A percentile compares a stretch with the other conserved stretches of the same genome.
Conservation (phyloP, 2,888 invertebrate species). For the Epiblema foenella region DNA sequence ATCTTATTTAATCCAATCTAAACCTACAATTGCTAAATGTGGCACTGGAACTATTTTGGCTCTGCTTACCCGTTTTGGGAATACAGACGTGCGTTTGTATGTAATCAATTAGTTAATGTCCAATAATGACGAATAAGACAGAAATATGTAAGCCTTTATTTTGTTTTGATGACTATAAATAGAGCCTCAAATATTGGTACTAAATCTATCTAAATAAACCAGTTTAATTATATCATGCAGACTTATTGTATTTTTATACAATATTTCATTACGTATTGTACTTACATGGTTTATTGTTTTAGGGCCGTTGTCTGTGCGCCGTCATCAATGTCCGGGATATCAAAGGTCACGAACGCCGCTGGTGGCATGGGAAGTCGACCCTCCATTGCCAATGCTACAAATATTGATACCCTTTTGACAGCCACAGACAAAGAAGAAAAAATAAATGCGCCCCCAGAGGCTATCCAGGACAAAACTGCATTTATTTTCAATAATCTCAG, state of each 20-base stretch:
- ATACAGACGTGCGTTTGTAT: too few species aligned
- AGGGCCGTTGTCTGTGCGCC: slow-evolving; percentile 71
- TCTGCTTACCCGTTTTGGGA: too few species aligned
- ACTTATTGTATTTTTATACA: not conserved
- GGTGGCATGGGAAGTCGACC: slow-evolving; percentile 88
- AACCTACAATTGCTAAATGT: too few species aligned
- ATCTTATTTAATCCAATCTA: too few species aligned
- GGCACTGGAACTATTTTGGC: too few species aligned
- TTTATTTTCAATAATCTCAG: slow-evolving; percentile 99
- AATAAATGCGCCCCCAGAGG: slow-evolving; percentile 95
- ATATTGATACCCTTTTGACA: slow-evolving; percentile 97
- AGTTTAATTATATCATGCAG: not conserved
- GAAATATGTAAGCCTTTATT: too few species aligned
- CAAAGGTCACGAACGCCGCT: slow-evolving; percentile 86
- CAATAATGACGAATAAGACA: too few species aligned
- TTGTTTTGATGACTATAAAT: too few species aligned
- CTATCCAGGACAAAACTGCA: slow-evolving; percentile 98
- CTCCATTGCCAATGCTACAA: slow-evolving; percentile 98
- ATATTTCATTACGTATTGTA: not conserved
- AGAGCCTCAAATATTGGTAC: too few species aligned
- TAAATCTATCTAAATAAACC: too few species aligned
- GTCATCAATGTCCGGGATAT: slow-evolving; percentile 83
- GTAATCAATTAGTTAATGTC: too few species aligned
- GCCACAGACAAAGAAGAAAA: slow-evolving; percentile 97
- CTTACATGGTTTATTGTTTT: slow-evolving; percentile 52